Evolutionary conservation across 2,797 vertebrate species (phyloP).

Genomic region (Pangasius djambal): DNA sequence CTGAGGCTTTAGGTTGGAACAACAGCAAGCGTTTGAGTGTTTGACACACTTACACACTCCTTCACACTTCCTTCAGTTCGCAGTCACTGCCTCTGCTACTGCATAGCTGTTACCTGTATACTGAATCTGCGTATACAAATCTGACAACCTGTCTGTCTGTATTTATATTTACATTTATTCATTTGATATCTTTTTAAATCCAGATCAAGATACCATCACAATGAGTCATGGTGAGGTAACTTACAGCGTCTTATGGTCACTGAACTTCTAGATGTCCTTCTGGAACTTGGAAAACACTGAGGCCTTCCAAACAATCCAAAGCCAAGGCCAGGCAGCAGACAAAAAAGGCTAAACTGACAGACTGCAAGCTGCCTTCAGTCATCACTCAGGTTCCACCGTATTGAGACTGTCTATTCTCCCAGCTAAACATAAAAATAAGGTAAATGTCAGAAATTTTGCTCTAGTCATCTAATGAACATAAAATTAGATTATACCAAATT

Average conservation of each 20-base stretch:
- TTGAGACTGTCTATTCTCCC: not conserved
- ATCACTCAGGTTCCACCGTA: not conserved
- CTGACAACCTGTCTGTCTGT: not conserved
- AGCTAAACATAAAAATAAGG: not conserved
- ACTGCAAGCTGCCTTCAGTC: not conserved
- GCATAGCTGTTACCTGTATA: not conserved
- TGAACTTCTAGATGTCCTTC: not conserved
- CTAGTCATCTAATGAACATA: not conserved
- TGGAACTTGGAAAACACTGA: not conserved
- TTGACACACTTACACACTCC: constrained; percentile 12
- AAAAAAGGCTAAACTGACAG: not conserved
- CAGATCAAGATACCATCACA: not conserved
- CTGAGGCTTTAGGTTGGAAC: constrained; percentile 4
- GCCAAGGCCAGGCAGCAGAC: not conserved
- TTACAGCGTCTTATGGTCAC: not conserved
- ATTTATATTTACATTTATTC: not conserved
- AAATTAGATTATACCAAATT: not conserved
- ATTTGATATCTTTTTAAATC: not conserved
- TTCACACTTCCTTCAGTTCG: not conserved
- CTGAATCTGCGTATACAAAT: not conserved
- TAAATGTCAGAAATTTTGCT: not conserved
- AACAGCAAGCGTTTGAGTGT: not conserved
- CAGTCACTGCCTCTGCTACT: not conserved
- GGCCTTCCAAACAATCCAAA: not conserved
- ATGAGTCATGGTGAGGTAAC: not conserved